Percentiles rank a stretch among this genome's conserved stretches.
Evolutionary conservation across 2,888 invertebrate species (phyloP).

Genomic region (Lordiphosa andalusiaca): DNA sequence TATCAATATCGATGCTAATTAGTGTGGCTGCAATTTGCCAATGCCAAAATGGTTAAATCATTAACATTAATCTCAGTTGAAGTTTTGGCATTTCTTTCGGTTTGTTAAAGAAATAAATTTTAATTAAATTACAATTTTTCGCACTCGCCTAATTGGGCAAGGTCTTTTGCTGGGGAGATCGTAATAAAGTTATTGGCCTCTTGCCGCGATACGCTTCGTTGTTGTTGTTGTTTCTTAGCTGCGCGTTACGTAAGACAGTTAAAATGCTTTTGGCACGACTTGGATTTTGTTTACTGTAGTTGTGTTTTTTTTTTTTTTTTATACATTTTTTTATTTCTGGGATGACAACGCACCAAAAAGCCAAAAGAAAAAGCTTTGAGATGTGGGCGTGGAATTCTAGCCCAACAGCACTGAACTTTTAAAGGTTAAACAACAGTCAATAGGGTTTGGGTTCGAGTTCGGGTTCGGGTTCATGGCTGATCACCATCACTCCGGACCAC

Average conservation of each 20-base stretch:
- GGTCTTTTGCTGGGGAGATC: constrained; percentile 45
- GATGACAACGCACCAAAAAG: constrained; percentile 7
- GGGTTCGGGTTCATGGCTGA: constrained; percentile 26
- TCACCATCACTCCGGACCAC: constrained; percentile 17
- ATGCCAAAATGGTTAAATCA: too few relatives aligned
- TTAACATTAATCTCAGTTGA: too few relatives aligned
- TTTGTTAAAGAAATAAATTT: constrained; percentile 13
- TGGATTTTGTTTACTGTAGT: constrained; percentile 7
- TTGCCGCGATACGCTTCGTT: constrained; percentile 3
- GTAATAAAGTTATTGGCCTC: constrained; percentile 44
- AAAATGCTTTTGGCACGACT: constrained; percentile 33
- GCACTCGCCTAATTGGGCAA: constrained; percentile 62
- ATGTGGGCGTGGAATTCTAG: constrained; percentile 19
- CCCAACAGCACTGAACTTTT: constrained; percentile 18
- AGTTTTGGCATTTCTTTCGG: constrained; percentile 9
- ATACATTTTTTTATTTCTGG: constrained; percentile 11
- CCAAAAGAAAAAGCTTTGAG: constrained; percentile 3
- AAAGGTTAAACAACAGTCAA: constrained; percentile 13
- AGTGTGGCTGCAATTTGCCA: too few relatives aligned
- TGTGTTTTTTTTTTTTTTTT: background rate
- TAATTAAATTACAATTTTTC: constrained; percentile 38
- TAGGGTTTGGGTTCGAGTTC: background rate
- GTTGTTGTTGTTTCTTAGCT: constrained; percentile 16
- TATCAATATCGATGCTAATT: too few relatives aligned
- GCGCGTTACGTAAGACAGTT: constrained; percentile 38